Evolutionary conservation across 2,113 vertebrate species (phyloP), one percentile per base, ranked within the genome.

Genomic region (Ammodytes dubius): DNA sequence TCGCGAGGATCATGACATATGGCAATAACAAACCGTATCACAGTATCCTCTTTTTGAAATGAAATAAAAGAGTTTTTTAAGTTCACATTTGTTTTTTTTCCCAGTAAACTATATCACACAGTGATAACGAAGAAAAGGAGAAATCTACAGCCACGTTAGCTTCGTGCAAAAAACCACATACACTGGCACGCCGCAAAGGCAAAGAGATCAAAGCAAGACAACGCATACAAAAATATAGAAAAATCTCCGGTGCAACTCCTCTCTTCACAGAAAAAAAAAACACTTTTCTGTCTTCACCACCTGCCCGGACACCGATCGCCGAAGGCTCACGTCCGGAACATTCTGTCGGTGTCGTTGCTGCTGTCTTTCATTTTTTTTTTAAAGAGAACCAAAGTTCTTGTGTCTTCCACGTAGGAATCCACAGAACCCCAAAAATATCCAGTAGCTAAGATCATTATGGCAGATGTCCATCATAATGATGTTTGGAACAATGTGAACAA

Each of bases 171-270:
- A 94, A 89, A 93, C 60, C 91, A 94, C 92, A 92, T 84, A 91
- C 91, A 95, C 93, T 88, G 92, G 88, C 92, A 94, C 89, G 90
- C 88, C 88, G 87, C 88, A 69, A 54, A 92, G 91, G 90, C 87
- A 91, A 90, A 91, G 91, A 94, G 91, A 93, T 91, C 78, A 93
- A 93, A 94, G 93, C 93, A 93, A 90, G 92, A 94, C 92, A 64
- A 93, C 47, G 89, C 85, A 90, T 95, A 95, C 94, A 95, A 95
- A 95, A 95, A 95, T 95, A 95, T 92, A 95, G 91, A 93, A 94
- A 93, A 93, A 91, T 93, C 88, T 93, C 86, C 87, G 60, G 89
- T 85, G 88, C 90, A 89, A 88, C 83, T 82, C 64, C 37, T 85
- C 68, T 81, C 82, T 70, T 87, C 84, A 78, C 88, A 81, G 86